Conservation (phyloP, 2,113 vertebrate genomes). For the Siniperca chuatsi region DNA sequence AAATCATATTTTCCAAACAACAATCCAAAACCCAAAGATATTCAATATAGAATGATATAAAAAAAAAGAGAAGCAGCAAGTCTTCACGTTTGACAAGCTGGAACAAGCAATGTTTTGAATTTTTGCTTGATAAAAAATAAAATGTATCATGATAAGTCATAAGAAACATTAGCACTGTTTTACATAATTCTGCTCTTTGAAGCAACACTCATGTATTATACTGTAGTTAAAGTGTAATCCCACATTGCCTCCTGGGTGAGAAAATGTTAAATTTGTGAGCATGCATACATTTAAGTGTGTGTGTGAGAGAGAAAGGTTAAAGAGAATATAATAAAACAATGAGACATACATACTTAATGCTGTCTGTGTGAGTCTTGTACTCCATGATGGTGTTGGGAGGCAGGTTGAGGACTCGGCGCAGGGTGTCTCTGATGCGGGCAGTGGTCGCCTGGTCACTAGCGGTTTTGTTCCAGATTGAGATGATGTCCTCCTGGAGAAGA, state of each 20-base stretch:
- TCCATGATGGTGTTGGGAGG: slow-evolving; percentile 90
- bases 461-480: slow-evolving; percentile 90
- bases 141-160: background rate
- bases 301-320: slow-evolving; percentile 16
- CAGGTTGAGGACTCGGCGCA: slow-evolving; percentile 87
- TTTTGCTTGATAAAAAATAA: background rate
- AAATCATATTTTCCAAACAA: background rate
- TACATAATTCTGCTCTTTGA: background rate
- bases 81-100: background rate
- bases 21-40: background rate
- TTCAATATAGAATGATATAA: background rate
- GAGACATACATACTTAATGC: slow-evolving; percentile 87
- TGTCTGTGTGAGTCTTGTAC: slow-evolving; percentile 89
- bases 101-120: background rate
- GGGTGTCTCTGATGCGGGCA: slow-evolving; percentile 87
- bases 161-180: background rate
- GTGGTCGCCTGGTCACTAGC: slow-evolving; percentile 88
- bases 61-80: background rate
- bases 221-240: background rate
- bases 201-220: background rate
- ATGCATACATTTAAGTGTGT: slow-evolving; percentile 26
- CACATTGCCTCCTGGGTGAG: background rate
- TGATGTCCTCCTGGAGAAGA: slow-evolving; percentile 86
- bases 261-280: background rate
- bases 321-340: slow-evolving; percentile 58